Evolutionary conservation across 1,140 invertebrate genomes (phyloP).

Genomic region (Microplitis demolitor): DNA sequence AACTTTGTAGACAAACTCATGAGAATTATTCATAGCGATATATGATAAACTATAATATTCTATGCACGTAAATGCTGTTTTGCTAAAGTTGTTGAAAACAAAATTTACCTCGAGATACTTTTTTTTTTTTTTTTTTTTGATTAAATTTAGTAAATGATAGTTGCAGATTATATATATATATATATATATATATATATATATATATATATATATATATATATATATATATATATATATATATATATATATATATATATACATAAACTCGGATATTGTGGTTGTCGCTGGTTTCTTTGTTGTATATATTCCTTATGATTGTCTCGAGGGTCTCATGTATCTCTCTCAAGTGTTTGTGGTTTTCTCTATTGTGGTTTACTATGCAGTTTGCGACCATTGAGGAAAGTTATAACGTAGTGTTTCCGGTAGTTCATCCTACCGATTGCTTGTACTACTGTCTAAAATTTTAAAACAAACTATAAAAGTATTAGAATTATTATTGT

Average conservation of each 20-base stretch:
- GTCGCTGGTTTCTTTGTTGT: too few species aligned
- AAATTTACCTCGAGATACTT: background rate
- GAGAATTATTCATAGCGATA: slow-evolving; percentile 4
- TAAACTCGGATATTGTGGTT: too few species aligned
- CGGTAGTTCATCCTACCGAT: too few species aligned
- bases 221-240: too few species aligned
- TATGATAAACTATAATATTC: slow-evolving; percentile 12
- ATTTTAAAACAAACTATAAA: background rate
- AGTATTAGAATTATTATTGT: background rate
- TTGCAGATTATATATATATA: too few species aligned
- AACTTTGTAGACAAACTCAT: slow-evolving; percentile 11
- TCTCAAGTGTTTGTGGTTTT: background rate
- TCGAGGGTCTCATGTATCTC: background rate
- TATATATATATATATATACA: too few species aligned
- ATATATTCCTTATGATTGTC: background rate
- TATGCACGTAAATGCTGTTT: background rate
- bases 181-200: too few species aligned
- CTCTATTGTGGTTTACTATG: background rate
- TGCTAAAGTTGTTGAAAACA: background rate
- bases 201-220: too few species aligned
- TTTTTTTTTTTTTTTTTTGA: background rate
- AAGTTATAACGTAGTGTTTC: background rate
- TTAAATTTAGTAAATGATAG: background rate
- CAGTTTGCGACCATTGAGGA: background rate
- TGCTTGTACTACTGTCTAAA: too few species aligned